phyloP scores from a whole-genome alignment of 2,888 invertebrate genomes.

The Macrostomum cliftonense region DNA sequence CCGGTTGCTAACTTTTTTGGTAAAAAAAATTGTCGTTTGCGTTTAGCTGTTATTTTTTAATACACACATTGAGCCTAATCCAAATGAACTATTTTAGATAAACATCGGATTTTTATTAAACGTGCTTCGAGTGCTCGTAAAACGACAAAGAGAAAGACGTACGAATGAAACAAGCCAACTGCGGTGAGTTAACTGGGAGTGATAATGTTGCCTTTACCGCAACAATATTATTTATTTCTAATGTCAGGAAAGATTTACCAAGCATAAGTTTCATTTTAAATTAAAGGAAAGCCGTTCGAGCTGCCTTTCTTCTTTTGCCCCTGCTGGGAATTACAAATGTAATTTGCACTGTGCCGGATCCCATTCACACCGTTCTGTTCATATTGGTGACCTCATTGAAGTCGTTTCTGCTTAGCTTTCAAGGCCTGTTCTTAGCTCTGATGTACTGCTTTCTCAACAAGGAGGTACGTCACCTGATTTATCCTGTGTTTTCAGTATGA shows the following conservation, averaged over 20 bases:
- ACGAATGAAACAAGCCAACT: slow-evolving; percentile 39
- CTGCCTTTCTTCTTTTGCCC: slow-evolving; percentile 40
- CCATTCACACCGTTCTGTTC: slow-evolving; percentile 23
- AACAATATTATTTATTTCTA: not conserved
- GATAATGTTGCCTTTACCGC: not conserved
- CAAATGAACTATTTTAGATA: slow-evolving; percentile 33
- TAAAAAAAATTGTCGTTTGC: too few relatives aligned
- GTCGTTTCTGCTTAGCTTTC: slow-evolving; percentile 39
- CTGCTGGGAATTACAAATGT: slow-evolving; percentile 41
- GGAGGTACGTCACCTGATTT: slow-evolving; percentile 27
- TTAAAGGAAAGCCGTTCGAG: slow-evolving; percentile 40
- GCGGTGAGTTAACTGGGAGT: slow-evolving; percentile 30
- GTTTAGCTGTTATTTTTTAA: too few relatives aligned
- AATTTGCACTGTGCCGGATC: slow-evolving; percentile 37
- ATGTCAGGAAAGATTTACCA: not conserved
- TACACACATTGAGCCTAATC: too few relatives aligned
- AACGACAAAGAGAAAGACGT: slow-evolving; percentile 37
- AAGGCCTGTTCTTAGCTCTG: slow-evolving; percentile 40
- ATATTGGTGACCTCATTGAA: slow-evolving; percentile 35
- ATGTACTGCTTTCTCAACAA: slow-evolving; percentile 42
- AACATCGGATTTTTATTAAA: slow-evolving; percentile 40
- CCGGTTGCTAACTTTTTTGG: too few relatives aligned
- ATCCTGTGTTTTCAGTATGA: not conserved
- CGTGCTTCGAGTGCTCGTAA: slow-evolving; percentile 40
- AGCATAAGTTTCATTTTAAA: not conserved